Conservation (phyloP, 2,113 vertebrate genomes). For the Empidonax traillii region DNA sequence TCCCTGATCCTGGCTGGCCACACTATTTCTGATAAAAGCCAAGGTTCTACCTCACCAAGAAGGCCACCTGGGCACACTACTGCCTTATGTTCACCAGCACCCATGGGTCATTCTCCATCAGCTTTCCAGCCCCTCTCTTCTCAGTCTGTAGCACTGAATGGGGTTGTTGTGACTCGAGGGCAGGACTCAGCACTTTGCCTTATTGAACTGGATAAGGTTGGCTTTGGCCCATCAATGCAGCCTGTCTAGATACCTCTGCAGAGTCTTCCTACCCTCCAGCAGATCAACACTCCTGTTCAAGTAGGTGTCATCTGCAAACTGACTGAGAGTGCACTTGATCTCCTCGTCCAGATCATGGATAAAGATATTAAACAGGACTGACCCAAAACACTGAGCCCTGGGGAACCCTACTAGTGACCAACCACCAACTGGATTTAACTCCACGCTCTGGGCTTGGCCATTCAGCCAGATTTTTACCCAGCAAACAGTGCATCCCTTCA, state of each 20-base stretch:
- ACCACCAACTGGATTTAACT: background rate
- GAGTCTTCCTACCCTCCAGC: background rate
- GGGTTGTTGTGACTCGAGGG: background rate
- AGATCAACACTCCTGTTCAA: background rate
- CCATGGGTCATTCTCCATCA: background rate
- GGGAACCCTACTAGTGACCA: background rate
- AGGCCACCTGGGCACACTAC: background rate
- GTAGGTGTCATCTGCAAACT: background rate
- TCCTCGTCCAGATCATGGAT: background rate
- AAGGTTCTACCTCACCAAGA: background rate
- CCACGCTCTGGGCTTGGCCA: background rate
- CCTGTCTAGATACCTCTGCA: background rate
- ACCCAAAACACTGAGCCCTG: background rate
- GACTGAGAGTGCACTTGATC: accelerated
- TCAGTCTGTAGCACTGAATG: accelerated
- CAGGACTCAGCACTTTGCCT: background rate
- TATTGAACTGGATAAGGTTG: background rate
- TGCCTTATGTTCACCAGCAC: background rate
- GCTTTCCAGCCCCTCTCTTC: background rate
- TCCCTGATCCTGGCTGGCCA: background rate
- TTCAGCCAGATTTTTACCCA: background rate
- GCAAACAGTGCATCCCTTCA: background rate
- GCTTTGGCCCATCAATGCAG: background rate
- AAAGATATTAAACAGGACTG: background rate
- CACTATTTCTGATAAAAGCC: background rate